Conservation (phyloP, 2,888 invertebrate genomes). For the Bimastos eiseni region DNA sequence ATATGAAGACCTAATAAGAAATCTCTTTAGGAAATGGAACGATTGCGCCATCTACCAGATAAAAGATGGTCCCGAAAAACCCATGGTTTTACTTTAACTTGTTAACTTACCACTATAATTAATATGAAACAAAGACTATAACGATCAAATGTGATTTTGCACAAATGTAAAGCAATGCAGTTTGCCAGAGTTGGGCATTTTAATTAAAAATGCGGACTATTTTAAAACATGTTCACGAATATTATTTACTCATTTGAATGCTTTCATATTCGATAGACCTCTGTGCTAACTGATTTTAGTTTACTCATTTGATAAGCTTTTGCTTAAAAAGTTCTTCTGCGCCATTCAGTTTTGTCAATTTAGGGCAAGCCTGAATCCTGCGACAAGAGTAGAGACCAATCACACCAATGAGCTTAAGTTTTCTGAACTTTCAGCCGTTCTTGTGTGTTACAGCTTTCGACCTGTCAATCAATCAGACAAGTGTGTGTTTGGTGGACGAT, state of each 20-base stretch:
- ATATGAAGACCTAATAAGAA: too few species aligned
- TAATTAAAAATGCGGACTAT: neutral
- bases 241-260: neutral
- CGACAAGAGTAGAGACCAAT: neutral
- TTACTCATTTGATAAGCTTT: neutral
- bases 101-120: too few species aligned
- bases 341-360: too few species aligned
- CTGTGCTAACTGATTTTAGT: neutral
- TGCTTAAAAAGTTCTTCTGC: too few species aligned
- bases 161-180: neutral
- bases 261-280: neutral
- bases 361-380: neutral
- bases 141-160: too few species aligned
- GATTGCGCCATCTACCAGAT: too few species aligned
- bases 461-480: constrained; percentile 13
- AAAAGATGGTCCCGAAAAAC: too few species aligned
- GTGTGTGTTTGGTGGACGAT: neutral
- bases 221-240: neutral
- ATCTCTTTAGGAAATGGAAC: too few species aligned
- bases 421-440: neutral
- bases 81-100: too few species aligned
- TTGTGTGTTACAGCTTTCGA: neutral
- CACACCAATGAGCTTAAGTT: neutral
- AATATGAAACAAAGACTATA: too few species aligned
- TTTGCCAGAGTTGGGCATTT: neutral